phyloP scores from a whole-genome alignment of 2,113 vertebrate genomes.

The Capreolus pygargus region DNA sequence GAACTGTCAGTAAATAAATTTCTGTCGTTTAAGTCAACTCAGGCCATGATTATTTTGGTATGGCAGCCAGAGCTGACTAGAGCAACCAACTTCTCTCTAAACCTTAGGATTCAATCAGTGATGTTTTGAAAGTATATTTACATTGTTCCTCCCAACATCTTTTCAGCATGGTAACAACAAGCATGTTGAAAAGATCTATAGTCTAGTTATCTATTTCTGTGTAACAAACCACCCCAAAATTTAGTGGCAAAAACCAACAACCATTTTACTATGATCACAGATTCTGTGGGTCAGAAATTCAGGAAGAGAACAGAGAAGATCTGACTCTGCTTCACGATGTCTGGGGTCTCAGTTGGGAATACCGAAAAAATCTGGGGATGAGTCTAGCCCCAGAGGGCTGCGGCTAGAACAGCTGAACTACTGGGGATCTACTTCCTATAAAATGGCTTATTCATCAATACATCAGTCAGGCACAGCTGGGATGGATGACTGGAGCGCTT shows the following conservation, averaged over 20 bases:
- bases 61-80: background rate
- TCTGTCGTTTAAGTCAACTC: background rate
- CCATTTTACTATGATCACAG: background rate
- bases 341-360: background rate
- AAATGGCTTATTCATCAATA: background rate
- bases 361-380: background rate
- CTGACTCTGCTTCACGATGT: background rate
- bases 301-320: background rate
- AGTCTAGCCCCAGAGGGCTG: background rate
- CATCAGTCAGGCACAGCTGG: background rate
- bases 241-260: background rate
- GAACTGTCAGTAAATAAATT: background rate
- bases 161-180: background rate
- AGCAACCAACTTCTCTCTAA: background rate
- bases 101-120: background rate
- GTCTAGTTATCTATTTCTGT: background rate
- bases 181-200: background rate
- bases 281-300: background rate
- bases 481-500: background rate
- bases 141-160: background rate
- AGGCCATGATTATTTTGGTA: background rate
- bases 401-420: background rate
- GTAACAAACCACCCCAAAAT: background rate
- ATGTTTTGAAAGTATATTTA: constrained; percentile 14
- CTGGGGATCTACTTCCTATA: background rate